Evolutionary conservation across 23 tunicate genomes (phyloP).

Genomic region (Clavelina lepadiformis): DNA sequence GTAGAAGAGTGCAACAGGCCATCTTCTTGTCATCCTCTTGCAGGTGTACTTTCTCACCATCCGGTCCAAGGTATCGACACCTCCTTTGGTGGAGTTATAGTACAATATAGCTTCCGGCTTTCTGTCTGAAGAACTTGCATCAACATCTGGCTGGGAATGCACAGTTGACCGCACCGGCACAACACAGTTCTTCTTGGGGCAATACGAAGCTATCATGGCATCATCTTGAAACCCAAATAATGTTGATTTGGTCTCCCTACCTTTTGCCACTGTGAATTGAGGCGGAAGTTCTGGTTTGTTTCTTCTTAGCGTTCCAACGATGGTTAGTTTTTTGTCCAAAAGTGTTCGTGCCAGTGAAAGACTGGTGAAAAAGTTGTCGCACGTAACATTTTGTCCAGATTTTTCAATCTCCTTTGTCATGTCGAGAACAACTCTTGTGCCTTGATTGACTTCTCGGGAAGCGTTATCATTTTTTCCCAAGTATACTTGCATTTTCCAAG

Average conservation of each 20-base stretch:
- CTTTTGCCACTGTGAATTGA: constrained; percentile 12
- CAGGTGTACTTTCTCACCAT: constrained; percentile 7
- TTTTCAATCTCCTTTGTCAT: constrained; percentile 22
- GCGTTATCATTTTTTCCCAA: constrained; percentile 19
- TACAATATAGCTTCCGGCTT: constrained; percentile 14
- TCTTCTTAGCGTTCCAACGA: neutral
- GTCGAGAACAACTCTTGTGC: constrained; percentile 21
- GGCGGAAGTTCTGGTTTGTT: constrained; percentile 22
- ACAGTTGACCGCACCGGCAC: constrained; percentile 7
- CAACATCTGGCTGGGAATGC: constrained; percentile 4
- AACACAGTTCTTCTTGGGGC: constrained; percentile 11
- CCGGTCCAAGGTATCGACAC: neutral
- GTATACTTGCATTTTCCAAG: constrained; percentile 25
- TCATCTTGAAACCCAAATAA: constrained; percentile 22
- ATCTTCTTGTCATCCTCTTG: constrained; percentile 1
- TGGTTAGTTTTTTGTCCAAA: neutral
- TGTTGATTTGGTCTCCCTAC: constrained; percentile 3
- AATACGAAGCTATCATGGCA: constrained; percentile 8
- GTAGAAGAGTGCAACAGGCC: constrained; percentile 10
- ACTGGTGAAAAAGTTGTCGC: constrained; percentile 22
- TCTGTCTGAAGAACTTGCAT: constrained; percentile 2
- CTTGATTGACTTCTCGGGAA: constrained; percentile 29
- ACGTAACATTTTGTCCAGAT: constrained; percentile 13
- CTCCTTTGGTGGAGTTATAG: constrained; percentile 10
- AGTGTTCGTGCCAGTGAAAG: constrained; percentile 11